These are phyloP conservation scores for Conus ventricosus DNA, from an alignment of 1,140 invertebrate genomes.

Conservation along the genomic window DNA sequence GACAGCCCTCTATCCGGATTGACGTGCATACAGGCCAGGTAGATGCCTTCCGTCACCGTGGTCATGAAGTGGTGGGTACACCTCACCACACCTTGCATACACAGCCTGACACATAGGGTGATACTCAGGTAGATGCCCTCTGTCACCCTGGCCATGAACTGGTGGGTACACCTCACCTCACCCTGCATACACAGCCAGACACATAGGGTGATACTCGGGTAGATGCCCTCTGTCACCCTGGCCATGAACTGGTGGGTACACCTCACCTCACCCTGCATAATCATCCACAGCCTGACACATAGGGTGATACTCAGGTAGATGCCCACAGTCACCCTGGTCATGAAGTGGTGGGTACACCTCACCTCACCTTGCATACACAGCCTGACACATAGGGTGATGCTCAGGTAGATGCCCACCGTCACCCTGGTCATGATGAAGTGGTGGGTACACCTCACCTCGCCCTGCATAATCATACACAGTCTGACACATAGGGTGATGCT, in stretches of 20 bases:
- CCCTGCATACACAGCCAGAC: too few relatives aligned
- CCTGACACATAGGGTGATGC: too few relatives aligned
- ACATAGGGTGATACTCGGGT: too few relatives aligned
- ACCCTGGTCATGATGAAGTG: slow-evolving; percentile 74
- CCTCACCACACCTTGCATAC: too few relatives aligned
- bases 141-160: slow-evolving; percentile 79
- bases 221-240: slow-evolving; percentile 91
- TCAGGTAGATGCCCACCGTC: slow-evolving; percentile 86
- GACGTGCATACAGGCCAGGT: too few relatives aligned
- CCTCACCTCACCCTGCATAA: too few relatives aligned
- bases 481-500: too few relatives aligned
- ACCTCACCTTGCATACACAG: slow-evolving; percentile 77
- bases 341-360: slow-evolving; percentile 72
- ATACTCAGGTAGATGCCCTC: slow-evolving; percentile 83
- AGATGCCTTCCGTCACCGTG: slow-evolving; percentile 91
- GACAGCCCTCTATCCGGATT: too few relatives aligned
- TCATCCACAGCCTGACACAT: too few relatives aligned
- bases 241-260: slow-evolving; percentile 79
- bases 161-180: too few relatives aligned
- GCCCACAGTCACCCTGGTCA: slow-evolving; percentile 90
- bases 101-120: background rate
- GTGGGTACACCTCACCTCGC: too few relatives aligned
- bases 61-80: slow-evolving; percentile 79
- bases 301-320: slow-evolving; percentile 74
- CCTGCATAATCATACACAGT: too few relatives aligned